Conservation (phyloP, 2,888 invertebrate species). For the Caenorhabditis panamensis region DNA sequence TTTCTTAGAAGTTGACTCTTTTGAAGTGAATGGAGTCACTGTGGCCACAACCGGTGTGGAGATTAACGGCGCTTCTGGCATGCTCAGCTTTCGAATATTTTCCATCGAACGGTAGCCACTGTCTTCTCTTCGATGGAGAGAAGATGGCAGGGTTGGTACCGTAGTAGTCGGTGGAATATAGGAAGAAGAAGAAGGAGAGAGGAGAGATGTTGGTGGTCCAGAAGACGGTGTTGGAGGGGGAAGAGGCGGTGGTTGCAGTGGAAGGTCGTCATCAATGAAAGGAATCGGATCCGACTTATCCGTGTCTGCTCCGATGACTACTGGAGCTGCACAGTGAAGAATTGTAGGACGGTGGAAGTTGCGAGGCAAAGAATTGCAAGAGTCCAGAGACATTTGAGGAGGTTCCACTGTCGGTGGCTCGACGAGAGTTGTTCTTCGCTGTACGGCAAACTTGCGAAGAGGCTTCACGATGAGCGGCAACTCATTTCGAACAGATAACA, state of each 20-base stretch:
- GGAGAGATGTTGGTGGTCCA: not conserved
- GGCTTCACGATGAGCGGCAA: constrained; percentile 71
- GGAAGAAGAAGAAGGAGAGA: constrained; percentile 23
- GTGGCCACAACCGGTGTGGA: constrained; percentile 6
- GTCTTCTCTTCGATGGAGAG: constrained; percentile 64
- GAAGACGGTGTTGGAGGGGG: not conserved
- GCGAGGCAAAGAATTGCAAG: constrained; percentile 67
- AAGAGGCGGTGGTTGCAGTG: not conserved
- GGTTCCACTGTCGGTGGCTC: constrained; percentile 30
- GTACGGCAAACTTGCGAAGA: constrained; percentile 48
- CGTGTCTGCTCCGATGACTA: constrained; percentile 44
- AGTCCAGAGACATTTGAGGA: constrained; percentile 60
- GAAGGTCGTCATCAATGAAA: constrained; percentile 68
- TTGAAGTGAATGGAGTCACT: constrained; percentile 26
- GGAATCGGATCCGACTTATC: constrained; percentile 57
- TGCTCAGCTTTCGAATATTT: constrained; percentile 47
- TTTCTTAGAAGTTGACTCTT: constrained; percentile 29
- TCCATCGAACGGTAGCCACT: constrained; percentile 65
- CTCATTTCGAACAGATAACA: constrained; percentile 38
- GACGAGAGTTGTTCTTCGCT: constrained; percentile 54
- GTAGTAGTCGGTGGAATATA: constrained; percentile 7
- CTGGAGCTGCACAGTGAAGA: constrained; percentile 66
- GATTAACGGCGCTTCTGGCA: constrained; percentile 13
- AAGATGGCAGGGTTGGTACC: not conserved
- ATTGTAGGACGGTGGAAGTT: constrained; percentile 66